Evolutionary conservation across 2,113 vertebrate genomes (phyloP).

Genomic region (Gymnogyps californianus): DNA sequence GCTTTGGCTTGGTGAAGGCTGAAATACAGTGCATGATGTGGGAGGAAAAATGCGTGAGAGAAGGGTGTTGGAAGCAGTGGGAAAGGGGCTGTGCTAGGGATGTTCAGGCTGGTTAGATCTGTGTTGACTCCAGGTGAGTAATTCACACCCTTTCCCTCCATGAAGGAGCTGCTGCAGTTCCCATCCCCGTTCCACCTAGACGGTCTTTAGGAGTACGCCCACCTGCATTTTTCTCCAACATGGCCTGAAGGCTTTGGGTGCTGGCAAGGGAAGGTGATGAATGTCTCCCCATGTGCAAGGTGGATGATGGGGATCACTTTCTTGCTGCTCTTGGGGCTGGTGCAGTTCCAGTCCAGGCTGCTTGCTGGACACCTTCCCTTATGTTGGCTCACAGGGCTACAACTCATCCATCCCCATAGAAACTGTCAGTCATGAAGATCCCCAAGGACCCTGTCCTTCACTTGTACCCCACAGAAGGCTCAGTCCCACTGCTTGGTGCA

Average conservation of each 20-base stretch:
- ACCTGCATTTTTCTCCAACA: fast-evolving
- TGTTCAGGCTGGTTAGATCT: neutral
- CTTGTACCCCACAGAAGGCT: fast-evolving
- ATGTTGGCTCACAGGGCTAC: neutral
- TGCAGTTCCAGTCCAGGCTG: neutral
- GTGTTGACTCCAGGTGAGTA: neutral
- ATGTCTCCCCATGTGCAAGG: neutral
- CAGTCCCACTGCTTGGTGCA: neutral
- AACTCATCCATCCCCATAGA: neutral
- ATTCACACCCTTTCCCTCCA: neutral
- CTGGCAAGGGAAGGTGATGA: neutral
- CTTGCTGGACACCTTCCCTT: neutral
- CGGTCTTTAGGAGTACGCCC: neutral
- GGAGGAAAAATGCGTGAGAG: constrained; percentile 1
- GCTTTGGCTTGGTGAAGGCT: neutral
- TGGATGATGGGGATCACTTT: neutral
- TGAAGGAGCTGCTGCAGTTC: neutral
- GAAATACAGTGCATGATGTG: neutral
- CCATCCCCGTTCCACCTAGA: neutral
- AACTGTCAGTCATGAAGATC: neutral
- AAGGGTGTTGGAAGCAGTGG: neutral
- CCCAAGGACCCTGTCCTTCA: neutral
- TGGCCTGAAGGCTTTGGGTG: neutral
- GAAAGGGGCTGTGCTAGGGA: neutral
- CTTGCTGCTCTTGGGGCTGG: neutral